phyloP scores from a whole-genome alignment of 2,113 vertebrate genomes.

The Saguinus midas region DNA sequence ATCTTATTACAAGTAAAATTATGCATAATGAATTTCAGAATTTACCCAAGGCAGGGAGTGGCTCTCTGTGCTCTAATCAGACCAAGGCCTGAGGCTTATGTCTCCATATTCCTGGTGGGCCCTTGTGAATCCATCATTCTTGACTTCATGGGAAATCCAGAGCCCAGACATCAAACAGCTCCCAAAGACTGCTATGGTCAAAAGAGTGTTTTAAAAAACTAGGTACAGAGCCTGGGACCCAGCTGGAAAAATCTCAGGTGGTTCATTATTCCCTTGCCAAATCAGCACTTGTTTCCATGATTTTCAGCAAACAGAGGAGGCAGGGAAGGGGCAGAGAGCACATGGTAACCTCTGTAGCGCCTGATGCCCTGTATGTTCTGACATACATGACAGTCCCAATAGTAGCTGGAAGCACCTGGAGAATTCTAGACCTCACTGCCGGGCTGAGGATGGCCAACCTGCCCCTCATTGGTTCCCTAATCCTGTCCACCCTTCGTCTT shows the following conservation, averaged over 20 bases:
- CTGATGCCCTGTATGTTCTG: neutral
- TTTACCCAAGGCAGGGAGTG: neutral
- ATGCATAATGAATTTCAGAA: slow-evolving; percentile 31
- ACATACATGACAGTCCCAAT: neutral
- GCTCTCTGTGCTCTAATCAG: neutral
- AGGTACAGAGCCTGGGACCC: neutral
- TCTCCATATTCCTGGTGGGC: neutral
- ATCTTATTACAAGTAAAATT: slow-evolving; percentile 18
- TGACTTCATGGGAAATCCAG: neutral
- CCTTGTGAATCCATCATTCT: neutral
- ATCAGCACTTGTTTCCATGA: neutral
- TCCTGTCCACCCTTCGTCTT: neutral
- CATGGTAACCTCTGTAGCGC: neutral
- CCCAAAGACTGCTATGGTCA: neutral
- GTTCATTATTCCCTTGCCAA: neutral
- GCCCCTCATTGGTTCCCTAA: neutral
- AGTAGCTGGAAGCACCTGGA: neutral
- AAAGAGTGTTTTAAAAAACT: neutral
- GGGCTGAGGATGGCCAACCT: neutral
- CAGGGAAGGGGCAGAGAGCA: neutral
- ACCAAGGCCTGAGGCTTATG: neutral
- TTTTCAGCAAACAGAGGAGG: neutral
- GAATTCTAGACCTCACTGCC: neutral
- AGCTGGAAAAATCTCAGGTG: neutral
- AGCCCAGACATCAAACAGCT: neutral